A percentile compares a stretch with the other conserved stretches of the same genome.
Conservation (phyloP, 2,888 invertebrate genomes). For the Lordiphosa andalusiaca region DNA sequence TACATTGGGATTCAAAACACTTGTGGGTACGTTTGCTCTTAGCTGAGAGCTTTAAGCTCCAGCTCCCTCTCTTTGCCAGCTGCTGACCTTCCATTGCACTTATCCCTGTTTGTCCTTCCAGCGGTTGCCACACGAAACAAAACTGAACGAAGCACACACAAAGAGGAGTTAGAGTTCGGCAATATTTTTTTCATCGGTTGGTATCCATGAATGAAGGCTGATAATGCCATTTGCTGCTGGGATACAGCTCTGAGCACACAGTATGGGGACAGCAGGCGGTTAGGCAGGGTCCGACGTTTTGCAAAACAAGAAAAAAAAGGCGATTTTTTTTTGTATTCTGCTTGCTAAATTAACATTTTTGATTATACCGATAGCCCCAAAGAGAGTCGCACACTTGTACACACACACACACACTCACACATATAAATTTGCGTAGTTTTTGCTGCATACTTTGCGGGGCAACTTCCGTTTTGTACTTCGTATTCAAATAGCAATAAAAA, state of each 20-base stretch:
- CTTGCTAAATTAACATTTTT: conserved; percentile 65
- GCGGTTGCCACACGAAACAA: conserved; percentile 52
- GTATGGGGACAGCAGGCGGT: conserved; percentile 26
- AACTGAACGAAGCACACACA: conserved; percentile 42
- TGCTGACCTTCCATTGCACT: conserved; percentile 55
- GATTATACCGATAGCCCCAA: conserved; percentile 38
- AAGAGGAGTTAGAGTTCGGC: conserved; percentile 28
- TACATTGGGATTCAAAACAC: conserved; percentile 40
- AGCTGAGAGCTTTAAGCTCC: conserved; percentile 50
- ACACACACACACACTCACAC: conserved; percentile 7
- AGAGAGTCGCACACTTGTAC: conserved; percentile 8
- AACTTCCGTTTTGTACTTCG: conserved; percentile 12
- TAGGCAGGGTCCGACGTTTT: conserved; percentile 39
- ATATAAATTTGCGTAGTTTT: conserved; percentile 7
- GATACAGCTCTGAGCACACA: conserved; percentile 48
- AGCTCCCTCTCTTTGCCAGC: conserved; percentile 12
- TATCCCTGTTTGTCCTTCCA: conserved; percentile 69
- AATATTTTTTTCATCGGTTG: conserved; percentile 39
- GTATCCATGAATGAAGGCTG: conserved; percentile 73
- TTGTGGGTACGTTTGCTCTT: conserved; percentile 53
- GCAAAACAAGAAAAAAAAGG: conserved; percentile 21
- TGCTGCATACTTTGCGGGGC: conserved; percentile 37
- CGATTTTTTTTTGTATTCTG: not conserved
- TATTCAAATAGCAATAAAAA: not conserved
- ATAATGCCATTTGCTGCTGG: conserved; percentile 58